Percentiles rank a stretch among this genome's conserved stretches.
Evolutionary conservation across 2,797 vertebrate species (phyloP).

Genomic region (Cyprinella venusta): DNA sequence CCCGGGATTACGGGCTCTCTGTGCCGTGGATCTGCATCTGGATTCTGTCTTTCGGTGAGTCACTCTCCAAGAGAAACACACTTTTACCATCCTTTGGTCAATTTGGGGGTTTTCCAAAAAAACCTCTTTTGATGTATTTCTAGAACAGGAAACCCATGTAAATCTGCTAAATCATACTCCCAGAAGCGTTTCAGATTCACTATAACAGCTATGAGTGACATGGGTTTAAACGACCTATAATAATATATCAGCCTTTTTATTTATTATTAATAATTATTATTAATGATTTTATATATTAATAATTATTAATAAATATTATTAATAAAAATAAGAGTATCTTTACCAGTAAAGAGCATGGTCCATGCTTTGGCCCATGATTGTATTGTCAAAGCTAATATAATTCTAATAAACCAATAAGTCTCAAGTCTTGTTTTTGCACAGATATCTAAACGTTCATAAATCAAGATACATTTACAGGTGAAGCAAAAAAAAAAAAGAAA

Average conservation of each 20-base stretch:
- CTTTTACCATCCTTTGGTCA: conserved; percentile 9
- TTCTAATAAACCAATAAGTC: no score
- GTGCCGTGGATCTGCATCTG: conserved; percentile 3
- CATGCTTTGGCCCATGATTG: neutral
- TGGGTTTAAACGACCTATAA: neutral
- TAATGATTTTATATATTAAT: no score
- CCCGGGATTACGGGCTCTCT: neutral
- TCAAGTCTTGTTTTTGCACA: neutral
- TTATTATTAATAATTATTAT: no score
- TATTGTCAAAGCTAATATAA: neutral
- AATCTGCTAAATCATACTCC: neutral
- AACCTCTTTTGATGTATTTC: conserved; percentile 17
- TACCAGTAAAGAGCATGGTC: neutral
- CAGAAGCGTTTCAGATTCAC: neutral
- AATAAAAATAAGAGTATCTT: neutral
- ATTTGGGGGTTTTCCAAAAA: conserved; percentile 16
- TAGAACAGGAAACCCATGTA: conserved; percentile 32
- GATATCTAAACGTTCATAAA: neutral
- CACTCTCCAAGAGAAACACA: conserved; percentile 17
- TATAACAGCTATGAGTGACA: neutral
- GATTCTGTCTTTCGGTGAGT: conserved; percentile 46
- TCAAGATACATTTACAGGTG: no score
- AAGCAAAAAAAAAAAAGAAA: no score
- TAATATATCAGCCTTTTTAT: neutral
- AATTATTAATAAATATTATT: no score